Evolutionary conservation across 2,888 invertebrate species (phyloP), one percentile per base, ranked within the genome.

Genomic region (Ferdinandea cuprea): DNA sequence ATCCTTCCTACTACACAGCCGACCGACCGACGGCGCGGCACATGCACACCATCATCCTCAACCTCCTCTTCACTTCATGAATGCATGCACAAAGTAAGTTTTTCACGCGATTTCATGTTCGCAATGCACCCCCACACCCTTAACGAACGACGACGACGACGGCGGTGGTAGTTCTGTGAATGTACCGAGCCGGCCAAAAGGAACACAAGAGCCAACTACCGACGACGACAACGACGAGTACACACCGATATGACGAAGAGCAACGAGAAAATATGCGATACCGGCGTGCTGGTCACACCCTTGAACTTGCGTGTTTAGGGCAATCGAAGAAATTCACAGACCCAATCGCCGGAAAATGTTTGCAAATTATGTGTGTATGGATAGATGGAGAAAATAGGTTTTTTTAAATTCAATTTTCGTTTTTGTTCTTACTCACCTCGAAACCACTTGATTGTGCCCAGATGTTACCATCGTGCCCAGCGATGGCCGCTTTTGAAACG

Each of bases 381-480:
- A n/a, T n/a, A n/a, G n/a, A n/a, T n/a, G 19, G 21, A 28, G 25
- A 50, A 28, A 25, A 30, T 46, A 52, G 44, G 15, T 48, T 28
- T 25, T 54, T 37, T 48, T 19, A n/a, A 17, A 68, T 50, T 21
- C 19, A 61, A 58, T 50, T 19, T 28, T 6, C 35, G n/a, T 25
- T 5, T 25, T 25, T 25, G 5, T 25, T 25, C 5, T 25, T 88
- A 96, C 96, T 96, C 94, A 97, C 97, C 93, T 97, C 96, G 92
- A 97, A 97, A 92, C 94, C 96, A 88, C 95, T 96, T 85, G 97
- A 97, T 93, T 96, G 97, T 89, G 97, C 97, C 97, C 97, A 97
- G 91, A 97, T 94, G 93, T 96, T 96, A 91, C 97, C 97, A 92
- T 97, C 97, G 93, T 96, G 97, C 92, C 97, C 97, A 91, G 96